Evolutionary conservation across 1,140 invertebrate species (phyloP).

Genomic region (Melitaea cinxia): DNA sequence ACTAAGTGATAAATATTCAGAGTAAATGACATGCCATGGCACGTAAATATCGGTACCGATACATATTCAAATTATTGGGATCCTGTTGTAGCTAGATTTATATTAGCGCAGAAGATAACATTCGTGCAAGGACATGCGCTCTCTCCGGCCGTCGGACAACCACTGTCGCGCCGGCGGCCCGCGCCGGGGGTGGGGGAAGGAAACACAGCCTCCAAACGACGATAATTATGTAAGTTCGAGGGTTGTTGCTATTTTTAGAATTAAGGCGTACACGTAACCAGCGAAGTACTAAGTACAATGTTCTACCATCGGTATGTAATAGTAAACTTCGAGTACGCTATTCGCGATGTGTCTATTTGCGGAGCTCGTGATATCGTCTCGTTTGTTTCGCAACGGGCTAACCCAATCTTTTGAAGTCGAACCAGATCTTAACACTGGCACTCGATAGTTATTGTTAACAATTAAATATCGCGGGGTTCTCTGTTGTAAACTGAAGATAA

Average conservation of each 20-base stretch:
- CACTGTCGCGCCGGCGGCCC: constrained; percentile 31
- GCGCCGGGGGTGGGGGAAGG: constrained; percentile 44
- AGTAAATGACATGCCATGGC: not conserved
- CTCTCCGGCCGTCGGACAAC: constrained; percentile 25
- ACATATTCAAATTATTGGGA: not conserved
- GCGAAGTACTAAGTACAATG: constrained; percentile 28
- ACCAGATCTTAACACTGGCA: constrained; percentile 26
- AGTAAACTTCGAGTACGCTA: constrained; percentile 13
- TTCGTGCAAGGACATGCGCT: constrained; percentile 16
- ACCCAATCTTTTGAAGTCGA: constrained; percentile 36
- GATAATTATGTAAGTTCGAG: constrained; percentile 73
- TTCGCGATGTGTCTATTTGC: constrained; percentile 33
- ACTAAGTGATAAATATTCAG: not conserved
- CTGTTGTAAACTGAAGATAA: constrained; percentile 8
- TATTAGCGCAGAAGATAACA: constrained; percentile 29
- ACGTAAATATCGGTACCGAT: not conserved
- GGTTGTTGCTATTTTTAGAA: constrained; percentile 74
- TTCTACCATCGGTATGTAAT: constrained; percentile 17
- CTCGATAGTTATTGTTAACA: constrained; percentile 29
- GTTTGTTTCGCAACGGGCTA: constrained; percentile 44
- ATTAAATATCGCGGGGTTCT: constrained; percentile 43
- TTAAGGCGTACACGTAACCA: constrained; percentile 58
- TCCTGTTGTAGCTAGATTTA: constrained; percentile 14
- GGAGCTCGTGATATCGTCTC: constrained; percentile 43
- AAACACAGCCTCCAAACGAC: constrained; percentile 71